A percentile compares a stretch with the other conserved stretches of the same genome.
Conservation (phyloP, 92 coral and sea anemone genomes). For the Epizoanthus illoricatus region DNA sequence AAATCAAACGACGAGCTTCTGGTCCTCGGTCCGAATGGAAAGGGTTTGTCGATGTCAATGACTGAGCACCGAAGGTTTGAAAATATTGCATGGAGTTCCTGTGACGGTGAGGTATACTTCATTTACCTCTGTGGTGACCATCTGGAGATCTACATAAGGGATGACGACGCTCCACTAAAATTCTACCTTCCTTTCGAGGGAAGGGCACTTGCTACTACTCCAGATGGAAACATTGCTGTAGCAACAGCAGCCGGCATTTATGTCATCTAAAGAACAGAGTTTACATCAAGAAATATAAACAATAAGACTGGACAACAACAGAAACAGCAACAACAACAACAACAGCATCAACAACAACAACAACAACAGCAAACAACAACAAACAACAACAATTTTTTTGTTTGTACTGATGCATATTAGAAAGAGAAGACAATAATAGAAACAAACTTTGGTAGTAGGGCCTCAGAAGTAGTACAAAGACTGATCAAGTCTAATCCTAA, state of each 20-base stretch:
- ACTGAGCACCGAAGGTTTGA: background rate
- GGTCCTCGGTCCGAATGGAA: conserved; percentile 4
- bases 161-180: background rate
- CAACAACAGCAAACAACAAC: too few species aligned
- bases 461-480: too few species aligned
- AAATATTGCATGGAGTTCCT: background rate
- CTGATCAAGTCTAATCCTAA: too few species aligned
- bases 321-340: too few species aligned
- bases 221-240: background rate
- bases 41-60: background rate
- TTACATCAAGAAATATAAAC: too few species aligned
- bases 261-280: too few species aligned
- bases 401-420: too few species aligned
- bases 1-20: background rate
- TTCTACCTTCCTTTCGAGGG: background rate
- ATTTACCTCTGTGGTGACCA: background rate
- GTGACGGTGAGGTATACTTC: background rate
- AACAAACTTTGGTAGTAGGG: too few species aligned
- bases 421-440: too few species aligned
- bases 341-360: too few species aligned
- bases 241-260: background rate
- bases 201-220: background rate
- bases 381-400: too few species aligned
- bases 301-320: too few species aligned
- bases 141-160: background rate